These are phyloP conservation scores for Chlorops oryzae DNA, from an alignment of 1,140 invertebrate species.

Conservation along the genomic window DNA sequence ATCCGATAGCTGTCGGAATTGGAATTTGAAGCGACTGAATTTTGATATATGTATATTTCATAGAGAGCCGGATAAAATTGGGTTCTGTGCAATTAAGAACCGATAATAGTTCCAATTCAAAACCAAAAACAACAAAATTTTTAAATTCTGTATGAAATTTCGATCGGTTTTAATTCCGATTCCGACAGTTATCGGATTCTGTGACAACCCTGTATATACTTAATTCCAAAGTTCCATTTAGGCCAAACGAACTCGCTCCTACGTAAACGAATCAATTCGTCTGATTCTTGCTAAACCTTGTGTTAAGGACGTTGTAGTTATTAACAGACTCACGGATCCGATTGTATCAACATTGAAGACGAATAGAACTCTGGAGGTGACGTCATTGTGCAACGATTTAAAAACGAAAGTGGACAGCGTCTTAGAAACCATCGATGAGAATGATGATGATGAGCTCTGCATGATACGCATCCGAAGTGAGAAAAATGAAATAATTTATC, in stretches of 20 bases:
- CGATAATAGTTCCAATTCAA: too few species aligned
- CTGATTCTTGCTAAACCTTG: constrained; percentile 25
- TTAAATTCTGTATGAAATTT: too few species aligned
- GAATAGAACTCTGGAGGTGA: constrained; percentile 27
- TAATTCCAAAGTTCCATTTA: too few species aligned
- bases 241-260: constrained; percentile 34
- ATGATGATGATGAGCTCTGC: constrained; percentile 20
- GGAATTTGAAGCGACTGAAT: too few species aligned
- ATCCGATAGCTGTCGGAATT: too few species aligned
- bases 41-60: too few species aligned
- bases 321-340: constrained; percentile 38
- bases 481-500: constrained; percentile 31
- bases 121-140: too few species aligned
- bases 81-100: too few species aligned
- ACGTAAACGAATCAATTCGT: constrained; percentile 32
- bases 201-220: too few species aligned
- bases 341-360: constrained; percentile 32
- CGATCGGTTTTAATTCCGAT: too few species aligned
- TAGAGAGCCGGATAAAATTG: too few species aligned
- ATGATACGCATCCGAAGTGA: constrained; percentile 36
- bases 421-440: constrained; percentile 30
- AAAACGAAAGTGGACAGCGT: constrained; percentile 32
- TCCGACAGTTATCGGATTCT: too few species aligned
- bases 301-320: constrained; percentile 33
- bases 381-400: constrained; percentile 36